Conservation (phyloP, 2,797 vertebrate species). For the Podarcis lilfordi region DNA sequence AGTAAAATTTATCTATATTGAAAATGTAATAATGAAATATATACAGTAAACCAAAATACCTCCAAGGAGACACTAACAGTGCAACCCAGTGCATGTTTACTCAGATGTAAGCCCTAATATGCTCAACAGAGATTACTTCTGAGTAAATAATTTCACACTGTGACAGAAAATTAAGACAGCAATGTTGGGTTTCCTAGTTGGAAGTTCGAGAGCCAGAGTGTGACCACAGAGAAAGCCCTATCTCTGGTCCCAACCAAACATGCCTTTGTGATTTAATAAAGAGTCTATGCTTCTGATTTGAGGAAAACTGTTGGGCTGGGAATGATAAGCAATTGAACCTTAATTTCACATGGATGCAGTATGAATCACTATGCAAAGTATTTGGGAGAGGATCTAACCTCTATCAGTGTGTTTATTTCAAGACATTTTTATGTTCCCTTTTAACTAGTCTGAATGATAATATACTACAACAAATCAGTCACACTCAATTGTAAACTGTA, state of each 20-base stretch:
- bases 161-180: background rate
- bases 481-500: background rate
- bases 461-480: background rate
- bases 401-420: background rate
- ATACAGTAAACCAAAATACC: background rate
- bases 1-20: background rate
- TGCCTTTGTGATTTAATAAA: background rate
- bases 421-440: background rate
- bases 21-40: background rate
- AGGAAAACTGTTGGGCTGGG: background rate
- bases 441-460: background rate
- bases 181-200: background rate
- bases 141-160: background rate
- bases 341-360: background rate
- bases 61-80: background rate
- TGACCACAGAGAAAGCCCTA: too few species aligned
- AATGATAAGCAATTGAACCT: background rate
- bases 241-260: background rate
- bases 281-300: background rate
- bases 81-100: too few species aligned
- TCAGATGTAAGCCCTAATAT: too few species aligned
- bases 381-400: background rate
- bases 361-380: background rate
- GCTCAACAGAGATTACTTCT: background rate
- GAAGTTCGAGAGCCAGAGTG: background rate